These are phyloP conservation scores for Drosophila hamatofila DNA, from an alignment of 2,888 invertebrate genomes.

Conservation along the genomic window DNA sequence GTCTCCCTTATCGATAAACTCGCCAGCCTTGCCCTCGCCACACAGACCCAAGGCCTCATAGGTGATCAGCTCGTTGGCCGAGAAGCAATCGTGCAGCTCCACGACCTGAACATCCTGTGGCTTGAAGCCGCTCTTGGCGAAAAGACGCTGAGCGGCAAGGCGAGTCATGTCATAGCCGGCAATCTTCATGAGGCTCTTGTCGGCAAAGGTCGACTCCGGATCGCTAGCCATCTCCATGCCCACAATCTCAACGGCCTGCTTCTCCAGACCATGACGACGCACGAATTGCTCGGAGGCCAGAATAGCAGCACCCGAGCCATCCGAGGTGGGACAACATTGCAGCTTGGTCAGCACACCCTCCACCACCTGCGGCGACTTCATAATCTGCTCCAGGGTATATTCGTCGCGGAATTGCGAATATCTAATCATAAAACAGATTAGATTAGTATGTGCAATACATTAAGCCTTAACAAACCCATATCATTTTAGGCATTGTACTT, in stretches of 20 bases:
- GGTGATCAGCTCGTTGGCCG: conserved; percentile 97
- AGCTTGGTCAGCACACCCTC: conserved; percentile 97
- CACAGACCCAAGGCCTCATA: conserved; percentile 98
- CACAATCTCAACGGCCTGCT: conserved; percentile 96
- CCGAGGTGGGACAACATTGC: conserved; percentile 99
- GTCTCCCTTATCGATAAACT: conserved; percentile 96
- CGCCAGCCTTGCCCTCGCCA: conserved; percentile 94
- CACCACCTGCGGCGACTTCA: conserved; percentile 94
- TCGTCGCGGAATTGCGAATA: conserved; percentile 97
- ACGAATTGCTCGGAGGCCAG: conserved; percentile 97
- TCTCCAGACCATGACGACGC: conserved; percentile 91
- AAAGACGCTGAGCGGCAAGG: conserved; percentile 91
- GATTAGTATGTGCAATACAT: conserved; percentile 18
- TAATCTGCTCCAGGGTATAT: conserved; percentile 95
- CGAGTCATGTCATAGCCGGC: conserved; percentile 98
- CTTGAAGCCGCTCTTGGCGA: conserved; percentile 90
- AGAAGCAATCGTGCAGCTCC: conserved; percentile 99
- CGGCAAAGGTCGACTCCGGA: conserved; percentile 91
- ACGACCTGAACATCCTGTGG: conserved; percentile 96
- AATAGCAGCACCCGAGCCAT: conserved; percentile 98
- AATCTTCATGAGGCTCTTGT: conserved; percentile 84
- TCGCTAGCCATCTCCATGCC: conserved; percentile 99
- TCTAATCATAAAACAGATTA: conserved; percentile 83
- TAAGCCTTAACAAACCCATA: background rate
- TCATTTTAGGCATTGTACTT: conserved; percentile 84